phyloP scores from a whole-genome alignment of 2,888 invertebrate species.

The Zygaena filipendulae region DNA sequence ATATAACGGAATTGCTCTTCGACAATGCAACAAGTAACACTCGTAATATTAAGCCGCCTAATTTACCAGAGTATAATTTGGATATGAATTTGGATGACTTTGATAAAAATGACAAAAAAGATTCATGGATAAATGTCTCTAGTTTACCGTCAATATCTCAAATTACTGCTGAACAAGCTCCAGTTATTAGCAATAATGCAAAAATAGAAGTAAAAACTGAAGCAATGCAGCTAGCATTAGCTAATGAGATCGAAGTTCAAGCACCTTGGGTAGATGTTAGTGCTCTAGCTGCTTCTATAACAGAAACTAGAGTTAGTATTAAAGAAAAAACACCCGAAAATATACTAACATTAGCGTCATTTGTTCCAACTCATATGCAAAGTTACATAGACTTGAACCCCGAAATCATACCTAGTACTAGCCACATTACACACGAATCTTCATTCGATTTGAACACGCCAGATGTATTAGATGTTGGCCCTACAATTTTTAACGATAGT shows the following conservation, averaged over 20 bases:
- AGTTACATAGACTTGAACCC: slow-evolving; percentile 63
- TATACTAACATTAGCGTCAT: slow-evolving; percentile 65
- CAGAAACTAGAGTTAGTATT: slow-evolving; percentile 72
- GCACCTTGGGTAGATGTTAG: slow-evolving; percentile 81
- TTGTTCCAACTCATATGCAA: slow-evolving; percentile 74
- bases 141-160: slow-evolving; percentile 28
- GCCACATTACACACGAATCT: slow-evolving; percentile 41
- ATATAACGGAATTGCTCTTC: slow-evolving; percentile 52
- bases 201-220: slow-evolving; percentile 44
- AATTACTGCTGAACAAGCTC: slow-evolving; percentile 11
- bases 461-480: slow-evolving; percentile 42
- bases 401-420: slow-evolving; percentile 39
- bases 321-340: slow-evolving; percentile 68
- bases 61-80: slow-evolving; percentile 28
- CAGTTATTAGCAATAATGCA: slow-evolving; percentile 13
- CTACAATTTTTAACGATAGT: slow-evolving; percentile 55
- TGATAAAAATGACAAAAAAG: slow-evolving; percentile 7
- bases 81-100: slow-evolving; percentile 41
- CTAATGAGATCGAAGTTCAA: slow-evolving; percentile 80
- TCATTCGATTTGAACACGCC: slow-evolving; percentile 48
- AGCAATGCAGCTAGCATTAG: slow-evolving; percentile 78
- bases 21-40: slow-evolving; percentile 32
- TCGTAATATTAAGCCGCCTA: slow-evolving; percentile 29
- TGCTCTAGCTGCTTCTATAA: slow-evolving; percentile 72
- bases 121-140: slow-evolving; percentile 35